phyloP scores from a whole-genome alignment of 2,113 vertebrate species.

The Archilochus colubris region DNA sequence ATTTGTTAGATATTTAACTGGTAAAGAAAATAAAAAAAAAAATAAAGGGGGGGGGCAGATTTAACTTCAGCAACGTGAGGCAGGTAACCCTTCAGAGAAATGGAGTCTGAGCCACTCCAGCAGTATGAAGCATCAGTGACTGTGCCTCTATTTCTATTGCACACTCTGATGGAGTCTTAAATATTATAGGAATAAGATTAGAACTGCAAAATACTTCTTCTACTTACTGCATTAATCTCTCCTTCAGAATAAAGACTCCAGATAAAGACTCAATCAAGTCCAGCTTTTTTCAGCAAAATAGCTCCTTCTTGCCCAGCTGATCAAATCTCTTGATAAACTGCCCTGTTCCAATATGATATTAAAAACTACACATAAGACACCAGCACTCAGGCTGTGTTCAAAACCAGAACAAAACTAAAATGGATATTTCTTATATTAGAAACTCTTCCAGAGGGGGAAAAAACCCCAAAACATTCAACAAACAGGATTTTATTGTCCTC shows the following conservation, averaged over 20 bases:
- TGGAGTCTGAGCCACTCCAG: neutral
- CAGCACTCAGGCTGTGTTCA: fast-evolving
- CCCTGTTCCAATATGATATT: neutral
- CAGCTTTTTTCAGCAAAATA: neutral
- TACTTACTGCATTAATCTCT: neutral
- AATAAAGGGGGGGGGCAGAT: neutral
- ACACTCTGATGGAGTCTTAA: neutral
- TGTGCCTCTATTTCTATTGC: neutral
- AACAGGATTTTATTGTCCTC: neutral
- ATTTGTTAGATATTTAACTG: neutral
- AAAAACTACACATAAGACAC: fast-evolving
- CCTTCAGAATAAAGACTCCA: neutral
- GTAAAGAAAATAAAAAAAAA: no score
- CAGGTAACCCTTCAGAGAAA: neutral
- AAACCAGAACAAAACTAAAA: neutral
- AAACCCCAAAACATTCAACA: neutral
- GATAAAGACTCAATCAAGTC: neutral
- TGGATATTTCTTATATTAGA: neutral
- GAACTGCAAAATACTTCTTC: neutral
- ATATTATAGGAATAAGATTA: neutral
- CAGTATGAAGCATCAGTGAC: neutral
- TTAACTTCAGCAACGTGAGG: neutral
- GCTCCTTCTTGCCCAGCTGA: neutral
- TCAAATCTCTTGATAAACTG: neutral
- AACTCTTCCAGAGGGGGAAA: neutral